These are phyloP conservation scores for Trachops cirrhosus DNA, from an alignment of 2,797 vertebrate species.

Conservation along the genomic window DNA sequence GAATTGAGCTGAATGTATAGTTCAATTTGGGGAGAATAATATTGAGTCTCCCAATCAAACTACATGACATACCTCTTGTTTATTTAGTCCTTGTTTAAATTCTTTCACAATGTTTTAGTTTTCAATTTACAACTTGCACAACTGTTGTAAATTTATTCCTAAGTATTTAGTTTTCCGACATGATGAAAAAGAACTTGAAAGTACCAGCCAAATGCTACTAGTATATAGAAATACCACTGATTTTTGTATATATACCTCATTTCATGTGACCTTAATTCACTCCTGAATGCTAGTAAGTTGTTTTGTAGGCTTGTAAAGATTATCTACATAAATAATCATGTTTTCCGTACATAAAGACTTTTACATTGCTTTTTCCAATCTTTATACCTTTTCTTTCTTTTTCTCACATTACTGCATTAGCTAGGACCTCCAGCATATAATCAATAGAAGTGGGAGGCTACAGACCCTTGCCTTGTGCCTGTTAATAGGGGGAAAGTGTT, in stretches of 20 bases:
- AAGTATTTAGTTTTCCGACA: not conserved
- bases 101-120: slow-evolving; percentile 32
- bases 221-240: not conserved
- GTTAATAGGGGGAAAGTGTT: not conserved
- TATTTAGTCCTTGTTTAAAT: slow-evolving; percentile 21
- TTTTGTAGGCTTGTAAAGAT: not conserved
- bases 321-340: not conserved
- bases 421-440: not conserved
- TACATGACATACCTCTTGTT: not conserved
- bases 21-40: not conserved
- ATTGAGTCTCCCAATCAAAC: not conserved
- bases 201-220: not conserved
- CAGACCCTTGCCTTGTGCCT: not conserved
- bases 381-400: not conserved
- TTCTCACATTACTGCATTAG: not conserved
- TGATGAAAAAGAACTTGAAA: not conserved
- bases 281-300: not conserved
- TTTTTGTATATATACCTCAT: not conserved
- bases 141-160: slow-evolving; percentile 35
- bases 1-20: not conserved
- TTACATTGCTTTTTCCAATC: not conserved
- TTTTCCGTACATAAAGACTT: not conserved
- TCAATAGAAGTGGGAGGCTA: not conserved
- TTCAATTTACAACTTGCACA: slow-evolving; percentile 6
- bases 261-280: not conserved